phyloP scores from a whole-genome alignment of 2,797 vertebrate genomes.

The Semaprochilodus insignis region DNA sequence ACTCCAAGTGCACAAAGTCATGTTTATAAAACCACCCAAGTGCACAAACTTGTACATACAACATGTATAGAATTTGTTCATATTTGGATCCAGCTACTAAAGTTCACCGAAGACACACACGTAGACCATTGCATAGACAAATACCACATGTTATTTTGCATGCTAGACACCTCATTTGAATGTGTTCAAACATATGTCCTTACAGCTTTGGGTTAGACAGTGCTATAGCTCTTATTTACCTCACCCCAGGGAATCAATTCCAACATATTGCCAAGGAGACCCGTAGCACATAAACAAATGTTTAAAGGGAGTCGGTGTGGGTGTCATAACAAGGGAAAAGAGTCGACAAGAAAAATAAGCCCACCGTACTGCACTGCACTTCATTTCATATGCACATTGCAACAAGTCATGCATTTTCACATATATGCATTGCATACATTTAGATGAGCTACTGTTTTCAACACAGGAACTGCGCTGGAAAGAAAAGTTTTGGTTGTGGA shows the following conservation, averaged over 20 bases:
- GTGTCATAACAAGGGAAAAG: constrained; percentile 2
- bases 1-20: constrained; percentile 6
- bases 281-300: constrained; percentile 21
- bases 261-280: constrained; percentile 32
- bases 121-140: constrained; percentile 22
- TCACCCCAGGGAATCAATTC: constrained; percentile 42
- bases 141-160: constrained; percentile 40
- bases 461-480: no score
- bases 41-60: background rate
- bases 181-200: no score
- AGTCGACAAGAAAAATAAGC: background rate
- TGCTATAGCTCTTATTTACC: constrained; percentile 25
- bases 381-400: background rate
- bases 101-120: background rate
- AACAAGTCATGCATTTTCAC: background rate
- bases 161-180: constrained; percentile 41
- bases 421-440: background rate
- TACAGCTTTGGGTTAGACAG: constrained; percentile 1
- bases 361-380: background rate
- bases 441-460: background rate
- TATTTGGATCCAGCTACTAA: background rate
- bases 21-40: background rate
- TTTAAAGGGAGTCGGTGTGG: background rate
- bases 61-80: background rate
- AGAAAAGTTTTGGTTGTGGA: background rate